These are phyloP conservation scores for Drosophila nigrodunni DNA, from an alignment of 1,140 invertebrate species.

Conservation along the genomic window DNA sequence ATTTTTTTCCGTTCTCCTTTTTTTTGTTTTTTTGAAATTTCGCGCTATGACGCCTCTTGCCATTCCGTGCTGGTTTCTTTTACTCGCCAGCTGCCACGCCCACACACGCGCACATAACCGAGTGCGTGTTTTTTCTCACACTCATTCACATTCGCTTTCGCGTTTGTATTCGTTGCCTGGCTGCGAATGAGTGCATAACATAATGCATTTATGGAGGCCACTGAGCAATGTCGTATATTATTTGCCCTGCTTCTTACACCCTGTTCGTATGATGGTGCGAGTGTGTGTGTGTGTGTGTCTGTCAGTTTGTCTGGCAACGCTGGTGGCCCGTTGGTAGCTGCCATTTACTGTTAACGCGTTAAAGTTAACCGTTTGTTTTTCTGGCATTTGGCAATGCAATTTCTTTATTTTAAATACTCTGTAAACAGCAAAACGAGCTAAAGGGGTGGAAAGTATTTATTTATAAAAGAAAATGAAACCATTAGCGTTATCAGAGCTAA, in stretches of 20 bases:
- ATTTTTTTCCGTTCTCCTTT: not conserved
- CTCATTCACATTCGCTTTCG: conserved; percentile 21
- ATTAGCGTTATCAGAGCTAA: not conserved
- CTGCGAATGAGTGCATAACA: conserved; percentile 67
- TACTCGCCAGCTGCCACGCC: not conserved
- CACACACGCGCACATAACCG: conserved; percentile 25
- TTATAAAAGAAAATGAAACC: not conserved
- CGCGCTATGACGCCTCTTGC: conserved; percentile 10
- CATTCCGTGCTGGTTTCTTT: conserved; percentile 3
- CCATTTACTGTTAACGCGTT: conserved; percentile 57
- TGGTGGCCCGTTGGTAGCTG: conserved; percentile 47
- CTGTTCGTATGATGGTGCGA: not conserved
- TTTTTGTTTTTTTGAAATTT: conserved; percentile 9
- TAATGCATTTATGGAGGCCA: conserved; percentile 76
- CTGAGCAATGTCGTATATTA: conserved; percentile 68
- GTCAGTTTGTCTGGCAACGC: conserved; percentile 48
- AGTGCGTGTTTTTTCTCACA: conserved; percentile 19
- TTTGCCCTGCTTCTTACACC: conserved; percentile 30
- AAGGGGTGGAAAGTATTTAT: not conserved
- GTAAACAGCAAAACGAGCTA: not conserved
- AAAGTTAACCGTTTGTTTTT: conserved; percentile 67
- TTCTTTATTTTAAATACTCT: conserved; percentile 42
- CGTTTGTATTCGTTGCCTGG: conserved; percentile 17
- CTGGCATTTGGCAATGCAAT: conserved; percentile 53
- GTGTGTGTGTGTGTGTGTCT: conserved; percentile 27